These are phyloP conservation scores for Molothrus ater DNA, from an alignment of 2,797 vertebrate species.

Conservation along the genomic window DNA sequence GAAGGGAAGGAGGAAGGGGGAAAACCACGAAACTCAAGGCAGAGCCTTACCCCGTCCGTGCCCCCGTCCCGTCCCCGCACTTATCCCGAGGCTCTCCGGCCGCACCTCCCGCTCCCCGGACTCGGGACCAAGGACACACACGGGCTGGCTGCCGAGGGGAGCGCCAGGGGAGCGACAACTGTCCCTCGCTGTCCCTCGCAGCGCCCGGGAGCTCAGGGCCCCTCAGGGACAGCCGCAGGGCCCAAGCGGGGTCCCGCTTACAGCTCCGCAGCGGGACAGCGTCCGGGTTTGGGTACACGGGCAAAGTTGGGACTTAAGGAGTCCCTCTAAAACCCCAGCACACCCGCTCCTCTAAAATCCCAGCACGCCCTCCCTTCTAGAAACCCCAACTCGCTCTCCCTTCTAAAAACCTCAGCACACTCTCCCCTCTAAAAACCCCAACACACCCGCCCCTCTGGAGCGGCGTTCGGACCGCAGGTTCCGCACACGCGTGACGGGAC, in stretches of 20 bases:
- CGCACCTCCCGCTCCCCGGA: neutral
- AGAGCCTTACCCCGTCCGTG: neutral
- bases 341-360: no score
- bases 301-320: neutral
- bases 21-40: neutral
- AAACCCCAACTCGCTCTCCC: neutral
- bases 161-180: neutral
- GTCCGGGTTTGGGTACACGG: fast-evolving
- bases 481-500: neutral
- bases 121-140: fast-evolving
- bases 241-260: neutral
- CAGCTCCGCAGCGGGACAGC: fast-evolving
- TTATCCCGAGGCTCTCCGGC: neutral
- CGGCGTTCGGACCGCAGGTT: neutral
- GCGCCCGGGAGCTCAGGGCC: fast-evolving
- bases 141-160: neutral
- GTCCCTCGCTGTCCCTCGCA: neutral
- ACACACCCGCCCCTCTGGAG: neutral
- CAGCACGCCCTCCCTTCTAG: no score
- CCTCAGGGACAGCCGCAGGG: fast-evolving
- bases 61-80: neutral
- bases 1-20: neutral
- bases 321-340: neutral
- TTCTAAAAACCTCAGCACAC: neutral
- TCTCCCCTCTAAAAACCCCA: neutral